Conservation (phyloP, 2,888 invertebrate genomes). For the Morpho helenor region DNA sequence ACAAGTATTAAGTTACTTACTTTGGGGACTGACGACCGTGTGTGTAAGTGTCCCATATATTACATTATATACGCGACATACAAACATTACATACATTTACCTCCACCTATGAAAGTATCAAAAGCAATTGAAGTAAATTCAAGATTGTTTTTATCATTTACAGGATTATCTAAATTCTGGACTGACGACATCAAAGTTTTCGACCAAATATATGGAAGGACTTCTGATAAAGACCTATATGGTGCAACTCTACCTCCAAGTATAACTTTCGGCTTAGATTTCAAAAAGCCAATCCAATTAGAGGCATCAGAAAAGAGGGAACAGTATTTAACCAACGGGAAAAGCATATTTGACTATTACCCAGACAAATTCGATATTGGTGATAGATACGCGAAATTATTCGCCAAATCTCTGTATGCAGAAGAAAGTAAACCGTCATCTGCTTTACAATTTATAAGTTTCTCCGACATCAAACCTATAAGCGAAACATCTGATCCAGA, state of each 20-base stretch:
- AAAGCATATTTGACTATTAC: conserved; percentile 34
- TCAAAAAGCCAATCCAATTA: conserved; percentile 30
- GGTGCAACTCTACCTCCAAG: conserved; percentile 49
- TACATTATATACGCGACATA: no score
- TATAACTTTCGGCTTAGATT: conserved; percentile 33
- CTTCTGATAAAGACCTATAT: conserved; percentile 63
- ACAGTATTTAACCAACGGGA: conserved; percentile 33
- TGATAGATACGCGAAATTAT: conserved; percentile 41
- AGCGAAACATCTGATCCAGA: conserved; percentile 56
- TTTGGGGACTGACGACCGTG: no score
- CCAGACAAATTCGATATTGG: conserved; percentile 36
- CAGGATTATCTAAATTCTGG: conserved; percentile 65
- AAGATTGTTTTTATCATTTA: conserved; percentile 21
- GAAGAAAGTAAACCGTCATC: conserved; percentile 36
- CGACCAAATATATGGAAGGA: conserved; percentile 64
- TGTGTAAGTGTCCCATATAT: no score
- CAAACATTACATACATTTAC: no score
- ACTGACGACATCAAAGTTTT: conserved; percentile 65
- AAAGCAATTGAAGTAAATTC: no score
- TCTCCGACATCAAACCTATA: conserved; percentile 53
- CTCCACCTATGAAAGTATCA: no score
- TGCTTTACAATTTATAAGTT: conserved; percentile 45
- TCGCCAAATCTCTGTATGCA: conserved; percentile 28
- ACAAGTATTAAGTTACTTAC: no score
- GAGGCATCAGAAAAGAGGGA: conserved; percentile 54